Base-by-base conservation (phyloP, 2,113 vertebrate genomes). In the Promerops cafer region DNA sequence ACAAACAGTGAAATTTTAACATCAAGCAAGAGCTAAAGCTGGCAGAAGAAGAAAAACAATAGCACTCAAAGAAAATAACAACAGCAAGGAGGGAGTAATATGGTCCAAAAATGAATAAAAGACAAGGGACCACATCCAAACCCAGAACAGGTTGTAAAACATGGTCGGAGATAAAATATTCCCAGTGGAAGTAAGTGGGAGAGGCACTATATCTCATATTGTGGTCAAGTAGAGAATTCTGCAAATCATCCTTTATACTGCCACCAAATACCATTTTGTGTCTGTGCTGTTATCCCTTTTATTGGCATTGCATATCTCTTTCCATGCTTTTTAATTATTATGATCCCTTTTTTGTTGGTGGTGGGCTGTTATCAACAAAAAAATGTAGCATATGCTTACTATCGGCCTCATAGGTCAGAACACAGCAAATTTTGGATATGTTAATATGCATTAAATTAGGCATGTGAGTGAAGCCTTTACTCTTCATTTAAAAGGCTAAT, bases 101-200 rank as follows among this genome's bases (percentile, higher is more conserved):
- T 54, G 42, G 66, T 93, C 91, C 90, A 97, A 88, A 96, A 91
- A 83, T 77, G 59, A 94, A 93, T 86, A 93, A 94, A 91, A 93
- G 87, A 31, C n/a, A 39, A 80, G 47, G 66, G 35, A 85, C 23
- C 19, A 31, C 20, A 80, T 97, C 84, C 89, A 96, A 96, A 94
- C 49, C 24, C 44, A 69, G 49, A 91, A 68, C 1, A 83, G 71
- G 64, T 83, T 95, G 61, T 85, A 86, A 95, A 94, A 81, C 40
- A n/a, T 83, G 63, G 35, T 76, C 61, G 90, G 63, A 94, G 91
- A 91, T 90, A 96, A 96, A 94, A 90, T 59, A 88, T 94, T 85
- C 93, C 70, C 82, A 22, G 40, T 53, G 75, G 78, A 88, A 74
- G 11, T 69, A 65, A 77, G 56, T 28, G 24, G 54, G 23, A 87